phyloP scores from a whole-genome alignment of 1,140 invertebrate genomes.

The Argopecten irradians region DNA sequence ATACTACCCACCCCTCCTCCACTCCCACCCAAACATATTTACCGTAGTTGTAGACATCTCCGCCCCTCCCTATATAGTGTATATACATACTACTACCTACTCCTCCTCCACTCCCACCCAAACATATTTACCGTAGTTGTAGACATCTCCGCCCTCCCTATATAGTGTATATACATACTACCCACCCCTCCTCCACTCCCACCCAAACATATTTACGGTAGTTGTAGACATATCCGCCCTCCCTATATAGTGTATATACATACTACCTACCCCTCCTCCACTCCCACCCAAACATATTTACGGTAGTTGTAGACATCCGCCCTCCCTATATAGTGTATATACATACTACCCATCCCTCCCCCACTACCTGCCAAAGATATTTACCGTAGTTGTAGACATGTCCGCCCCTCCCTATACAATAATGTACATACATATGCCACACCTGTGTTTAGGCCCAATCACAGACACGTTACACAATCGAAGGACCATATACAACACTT shows the following conservation, averaged over 20 bases:
- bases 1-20: no score
- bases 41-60: no score
- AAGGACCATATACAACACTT: background rate
- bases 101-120: no score
- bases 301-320: background rate
- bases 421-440: background rate
- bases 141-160: background rate
- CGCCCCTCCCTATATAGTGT: no score
- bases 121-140: no score
- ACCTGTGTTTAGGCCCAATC: background rate
- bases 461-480: conserved; percentile 8
- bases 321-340: background rate
- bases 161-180: background rate
- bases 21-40: no score
- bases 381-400: background rate
- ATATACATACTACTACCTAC: no score
- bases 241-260: background rate
- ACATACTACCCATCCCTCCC: no score
- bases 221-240: background rate
- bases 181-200: background rate
- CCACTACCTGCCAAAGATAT: background rate
- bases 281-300: no score
- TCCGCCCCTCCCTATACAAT: background rate
- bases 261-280: background rate
- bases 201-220: background rate